Conservation (phyloP, 2,888 invertebrate genomes). For the Physocephala rufipes region DNA sequence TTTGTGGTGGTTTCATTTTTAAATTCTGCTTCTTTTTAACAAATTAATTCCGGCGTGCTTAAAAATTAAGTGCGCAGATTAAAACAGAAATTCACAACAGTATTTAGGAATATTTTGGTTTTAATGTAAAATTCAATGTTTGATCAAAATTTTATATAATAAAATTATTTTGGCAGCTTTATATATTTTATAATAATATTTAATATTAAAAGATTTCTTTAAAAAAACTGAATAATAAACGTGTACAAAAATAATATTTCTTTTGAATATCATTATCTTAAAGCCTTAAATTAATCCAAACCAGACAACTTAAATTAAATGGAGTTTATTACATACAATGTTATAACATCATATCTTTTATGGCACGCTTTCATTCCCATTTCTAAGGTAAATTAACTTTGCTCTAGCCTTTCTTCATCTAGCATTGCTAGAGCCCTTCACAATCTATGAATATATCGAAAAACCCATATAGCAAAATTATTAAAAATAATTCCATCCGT, state of each 20-base stretch:
- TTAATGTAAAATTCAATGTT: neutral
- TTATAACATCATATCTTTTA: too few species aligned
- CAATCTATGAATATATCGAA: too few species aligned
- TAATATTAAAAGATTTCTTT: neutral
- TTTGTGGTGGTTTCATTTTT: slow-evolving; percentile 23
- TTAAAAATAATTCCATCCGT: too few species aligned
- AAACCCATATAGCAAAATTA: too few species aligned
- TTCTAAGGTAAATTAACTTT: too few species aligned
- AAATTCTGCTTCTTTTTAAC: slow-evolving; percentile 5
- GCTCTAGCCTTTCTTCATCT: too few species aligned
- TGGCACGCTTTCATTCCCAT: too few species aligned
- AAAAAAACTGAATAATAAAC: neutral
- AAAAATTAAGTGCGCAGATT: neutral
- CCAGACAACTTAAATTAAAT: neutral
- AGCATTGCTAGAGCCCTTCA: too few species aligned
- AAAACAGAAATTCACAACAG: slow-evolving; percentile 29
- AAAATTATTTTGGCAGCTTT: slow-evolving; percentile 1
- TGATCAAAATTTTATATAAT: too few species aligned
- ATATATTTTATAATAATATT: neutral
- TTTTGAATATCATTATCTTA: too few species aligned
- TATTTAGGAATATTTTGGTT: slow-evolving; percentile 5
- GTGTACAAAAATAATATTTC: neutral
- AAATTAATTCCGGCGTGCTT: slow-evolving; percentile 19
- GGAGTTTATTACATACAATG: too few species aligned
- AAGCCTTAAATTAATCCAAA: neutral